Percentiles rank a stretch among this genome's conserved stretches.
phyloP scores from a whole-genome alignment of 2,113 vertebrate genomes.

The Beaufortia kweichowensis region DNA sequence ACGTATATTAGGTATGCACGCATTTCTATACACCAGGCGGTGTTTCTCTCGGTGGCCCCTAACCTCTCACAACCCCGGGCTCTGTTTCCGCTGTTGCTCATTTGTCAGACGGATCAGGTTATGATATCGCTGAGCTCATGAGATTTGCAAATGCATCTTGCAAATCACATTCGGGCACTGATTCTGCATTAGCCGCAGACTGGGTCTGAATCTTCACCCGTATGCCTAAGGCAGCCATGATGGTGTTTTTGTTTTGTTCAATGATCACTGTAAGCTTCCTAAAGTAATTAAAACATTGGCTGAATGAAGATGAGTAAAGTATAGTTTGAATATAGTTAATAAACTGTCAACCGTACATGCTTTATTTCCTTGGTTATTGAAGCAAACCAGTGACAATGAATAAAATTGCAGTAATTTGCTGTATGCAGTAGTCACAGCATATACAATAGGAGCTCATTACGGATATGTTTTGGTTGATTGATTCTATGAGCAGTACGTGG shows the following conservation, averaged over 20 bases:
- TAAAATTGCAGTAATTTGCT: background rate
- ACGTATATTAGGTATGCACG: constrained; percentile 21
- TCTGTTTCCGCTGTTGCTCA: constrained; percentile 12
- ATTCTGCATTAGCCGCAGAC: constrained; percentile 69
- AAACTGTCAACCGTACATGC: background rate
- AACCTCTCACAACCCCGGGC: background rate
- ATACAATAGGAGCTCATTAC: background rate
- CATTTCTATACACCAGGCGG: background rate
- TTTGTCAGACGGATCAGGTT: constrained; percentile 37
- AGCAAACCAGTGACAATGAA: constrained; percentile 3
- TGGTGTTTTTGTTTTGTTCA: constrained; percentile 10
- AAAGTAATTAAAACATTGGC: background rate
- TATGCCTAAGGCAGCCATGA: background rate
- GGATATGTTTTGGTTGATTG: background rate
- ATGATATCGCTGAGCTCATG: constrained; percentile 61
- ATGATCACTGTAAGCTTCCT: too few relatives aligned
- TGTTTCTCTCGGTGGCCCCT: constrained; percentile 5
- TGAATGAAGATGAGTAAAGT: background rate
- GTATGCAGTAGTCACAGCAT: background rate
- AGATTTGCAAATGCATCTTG: constrained; percentile 68
- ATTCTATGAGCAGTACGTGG: background rate
- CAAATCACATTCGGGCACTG: constrained; percentile 64
- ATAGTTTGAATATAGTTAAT: background rate
- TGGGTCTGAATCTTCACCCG: constrained; percentile 54
- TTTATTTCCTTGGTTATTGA: background rate